Base-by-base conservation (phyloP, 2,797 vertebrate genomes). In the Chrysocyon brachyurus region DNA sequence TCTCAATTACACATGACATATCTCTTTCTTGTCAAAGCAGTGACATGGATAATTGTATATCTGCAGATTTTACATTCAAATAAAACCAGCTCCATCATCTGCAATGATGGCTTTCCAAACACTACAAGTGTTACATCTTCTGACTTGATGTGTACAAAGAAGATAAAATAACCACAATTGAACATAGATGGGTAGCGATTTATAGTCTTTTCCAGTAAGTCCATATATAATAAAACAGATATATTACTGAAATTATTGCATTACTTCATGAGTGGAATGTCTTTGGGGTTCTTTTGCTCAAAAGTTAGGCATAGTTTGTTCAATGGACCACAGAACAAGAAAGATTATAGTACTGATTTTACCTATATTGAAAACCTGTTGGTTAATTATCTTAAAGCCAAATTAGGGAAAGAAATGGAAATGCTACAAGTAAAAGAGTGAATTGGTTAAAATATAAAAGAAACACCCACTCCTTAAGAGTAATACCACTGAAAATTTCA, bases 131-230 rank as follows among this genome's bases (percentile, higher is more conserved):
- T 1, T 54, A 66, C 1, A 82, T 49, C 0, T 40, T 26, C 31
- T 94, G 79, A 49, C 5, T 54, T 96, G 21, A 91, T 92, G n/a
- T n/a, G 81, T 81, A 82, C 14, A 31, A 91, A 64, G 31, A 91
- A 46, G 9, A 49, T 36, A 81, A 70, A 90, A 64, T 91, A 14
- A 86, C 26, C 0, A 40, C 90, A 88, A 85, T 3, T 82, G 22
- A 96, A 87, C 24, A 73, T 21, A 87, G 1, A 66, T 15, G 0
- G n/a, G 0, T 46, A 66, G 19, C 1, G 2, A 56, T 61, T 52
- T 59, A 75, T 26, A 70, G 66, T 52, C 11, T 77, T 82, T 90
- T 90, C n/a, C 54, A 64, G 24, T 52, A 87, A 68, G 63, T 22
- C 3, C 2, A 26, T 68, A n/a, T 78, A 12, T 40, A 31, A 49